Evolutionary conservation across 2,797 vertebrate genomes (phyloP).

Genomic region (Rhinatrema bivittatum): DNA sequence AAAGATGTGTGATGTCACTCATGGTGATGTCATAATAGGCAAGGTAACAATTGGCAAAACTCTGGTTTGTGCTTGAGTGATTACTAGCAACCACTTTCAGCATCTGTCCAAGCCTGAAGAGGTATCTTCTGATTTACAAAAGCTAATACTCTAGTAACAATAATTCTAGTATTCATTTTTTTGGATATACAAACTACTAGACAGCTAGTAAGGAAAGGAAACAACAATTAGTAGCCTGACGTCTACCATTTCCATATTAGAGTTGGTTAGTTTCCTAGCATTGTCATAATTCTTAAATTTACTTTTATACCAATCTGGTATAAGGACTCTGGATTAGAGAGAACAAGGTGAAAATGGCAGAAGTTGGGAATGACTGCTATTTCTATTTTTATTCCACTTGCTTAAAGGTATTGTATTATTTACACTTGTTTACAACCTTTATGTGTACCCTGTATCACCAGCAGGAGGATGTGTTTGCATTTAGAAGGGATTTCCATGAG

Average conservation of each 20-base stretch:
- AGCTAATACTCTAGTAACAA: constrained; percentile 35
- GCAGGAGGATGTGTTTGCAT: too few species aligned
- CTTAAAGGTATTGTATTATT: constrained; percentile 43
- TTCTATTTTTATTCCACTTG: constrained; percentile 37
- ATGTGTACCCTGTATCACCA: too few species aligned
- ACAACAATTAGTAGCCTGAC: constrained; percentile 32
- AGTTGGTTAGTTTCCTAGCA: constrained; percentile 6
- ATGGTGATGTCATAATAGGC: constrained; percentile 37
- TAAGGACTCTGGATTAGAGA: constrained; percentile 27
- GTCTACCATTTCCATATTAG: constrained; percentile 22
- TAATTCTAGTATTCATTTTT: too few species aligned
- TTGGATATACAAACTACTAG: constrained; percentile 23
- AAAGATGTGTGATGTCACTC: constrained; percentile 27
- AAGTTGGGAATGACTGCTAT: constrained; percentile 34
- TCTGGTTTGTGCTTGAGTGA: constrained; percentile 30
- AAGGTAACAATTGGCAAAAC: constrained; percentile 36
- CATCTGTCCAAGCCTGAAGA: constrained; percentile 45
- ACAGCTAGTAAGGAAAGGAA: constrained; percentile 26
- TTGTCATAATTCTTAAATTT: constrained; percentile 32
- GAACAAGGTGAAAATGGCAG: constrained; percentile 36
- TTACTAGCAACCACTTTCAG: constrained; percentile 42
- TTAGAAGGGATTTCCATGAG: neutral
- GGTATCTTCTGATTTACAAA: constrained; percentile 38
- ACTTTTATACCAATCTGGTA: constrained; percentile 10
- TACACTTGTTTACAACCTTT: constrained; percentile 18